Evolutionary conservation across 2,888 invertebrate species (phyloP), one percentile per base, ranked within the genome.

Genomic region (Noctuana brunneofusca): DNA sequence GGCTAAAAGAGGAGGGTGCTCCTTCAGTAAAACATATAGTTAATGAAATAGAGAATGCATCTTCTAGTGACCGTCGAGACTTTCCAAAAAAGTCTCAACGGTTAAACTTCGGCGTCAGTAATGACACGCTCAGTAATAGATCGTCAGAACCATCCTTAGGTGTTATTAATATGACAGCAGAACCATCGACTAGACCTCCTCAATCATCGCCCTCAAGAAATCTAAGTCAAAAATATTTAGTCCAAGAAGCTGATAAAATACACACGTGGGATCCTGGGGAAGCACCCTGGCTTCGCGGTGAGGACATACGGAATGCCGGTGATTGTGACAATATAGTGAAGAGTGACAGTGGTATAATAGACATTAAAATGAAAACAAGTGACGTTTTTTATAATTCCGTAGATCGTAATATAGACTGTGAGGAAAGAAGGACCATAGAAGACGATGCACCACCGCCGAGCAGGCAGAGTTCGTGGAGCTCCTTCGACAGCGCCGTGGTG

Each of bases 391-490:
- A 94, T 60, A 93, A 94, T 74, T 94, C 94, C 64, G 81, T 95
- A 57, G 96, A 96, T 73, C 92, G 93, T 68, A 95, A 94, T 58
- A 94, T 95, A 75, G 96, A 96, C 54, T 69, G 73, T 66, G 84
- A 84, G 57, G 80, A 80, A 27, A 75, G 76, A 87, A 93, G 78
- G 75, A 68, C 22, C 41, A 70, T 62, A 65, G 84, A 83, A 68
- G 78, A 83, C 41, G 80, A 84, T 18, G 81, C 80, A 70, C 76
- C 83, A 74, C 80, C 88, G 72, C 79, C 89, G 69, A 84, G 89
- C 69, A 87, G 96, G 32, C 96, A 96, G 81, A 95, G 95, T 82
- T 96, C 96, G 54, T 96, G 96, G 95, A 94, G 94, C 77, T 95
- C 95, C 32, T 94, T 94, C 79, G 96, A 96, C 83, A 96, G 96